phyloP scores from a whole-genome alignment of 1,140 invertebrate species.

The Drosophila seguyi region DNA sequence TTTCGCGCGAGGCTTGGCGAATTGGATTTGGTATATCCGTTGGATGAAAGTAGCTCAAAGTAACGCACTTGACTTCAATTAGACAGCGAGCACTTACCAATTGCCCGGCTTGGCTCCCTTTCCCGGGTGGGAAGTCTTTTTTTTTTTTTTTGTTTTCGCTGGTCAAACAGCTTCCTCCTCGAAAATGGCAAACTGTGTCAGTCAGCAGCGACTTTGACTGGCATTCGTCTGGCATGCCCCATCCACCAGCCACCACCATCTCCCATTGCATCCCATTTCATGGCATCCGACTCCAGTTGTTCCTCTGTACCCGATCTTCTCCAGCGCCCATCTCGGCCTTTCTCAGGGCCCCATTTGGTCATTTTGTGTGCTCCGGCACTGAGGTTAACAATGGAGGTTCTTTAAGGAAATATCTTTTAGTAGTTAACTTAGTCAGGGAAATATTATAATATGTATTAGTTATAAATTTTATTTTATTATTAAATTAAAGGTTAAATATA shows the following conservation, averaged over 20 bases:
- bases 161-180: conserved; percentile 46
- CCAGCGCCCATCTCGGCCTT: conserved; percentile 13
- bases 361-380: conserved; percentile 40
- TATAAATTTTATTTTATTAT: too few relatives aligned
- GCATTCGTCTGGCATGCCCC: conserved; percentile 58
- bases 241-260: conserved; percentile 3
- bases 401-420: neutral
- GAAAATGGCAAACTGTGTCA: conserved; percentile 71
- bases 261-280: conserved; percentile 25
- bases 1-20: conserved; percentile 18
- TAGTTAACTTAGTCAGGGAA: neutral
- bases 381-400: neutral
- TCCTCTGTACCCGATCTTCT: conserved; percentile 20
- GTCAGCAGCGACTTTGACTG: conserved; percentile 75
- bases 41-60: conserved; percentile 52
- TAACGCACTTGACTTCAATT: conserved; percentile 75
- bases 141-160: conserved; percentile 1
- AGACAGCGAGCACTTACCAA: conserved; percentile 65
- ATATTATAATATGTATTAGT: neutral
- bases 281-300: conserved; percentile 36
- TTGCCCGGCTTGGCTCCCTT: conserved; percentile 33
- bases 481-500: too few relatives aligned
- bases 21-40: conserved; percentile 39
- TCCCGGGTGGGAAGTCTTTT: neutral
- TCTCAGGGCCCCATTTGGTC: conserved; percentile 32